Evolutionary conservation across 2,113 vertebrate species (phyloP).

Genomic region (Elanus axillaris): DNA sequence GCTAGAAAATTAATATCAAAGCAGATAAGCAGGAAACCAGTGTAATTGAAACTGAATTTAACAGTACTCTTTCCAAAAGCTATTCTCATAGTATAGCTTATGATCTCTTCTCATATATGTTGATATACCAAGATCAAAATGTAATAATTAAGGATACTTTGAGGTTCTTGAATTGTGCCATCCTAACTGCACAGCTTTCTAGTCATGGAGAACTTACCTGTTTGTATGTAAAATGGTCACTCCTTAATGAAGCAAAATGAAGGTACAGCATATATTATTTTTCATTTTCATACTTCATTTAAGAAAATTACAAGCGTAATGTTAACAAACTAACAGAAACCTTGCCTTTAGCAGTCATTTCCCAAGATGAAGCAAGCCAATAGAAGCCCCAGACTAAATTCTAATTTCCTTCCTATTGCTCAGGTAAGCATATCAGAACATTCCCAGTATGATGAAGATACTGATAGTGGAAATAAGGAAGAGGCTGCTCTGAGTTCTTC

Average conservation of each 20-base stretch:
- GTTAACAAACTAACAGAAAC: not conserved
- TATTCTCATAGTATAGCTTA: not conserved
- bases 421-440: not conserved
- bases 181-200: not conserved
- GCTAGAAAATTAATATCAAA: not conserved
- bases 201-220: not conserved
- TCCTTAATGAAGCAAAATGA: not conserved
- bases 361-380: not conserved
- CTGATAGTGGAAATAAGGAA: not conserved
- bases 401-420: not conserved
- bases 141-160: not conserved
- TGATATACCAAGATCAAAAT: not conserved
- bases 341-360: not conserved
- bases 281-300: not conserved
- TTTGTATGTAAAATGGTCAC: not conserved
- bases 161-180: not conserved
- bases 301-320: not conserved
- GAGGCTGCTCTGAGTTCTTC: not conserved
- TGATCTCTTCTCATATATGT: fast-evolving
- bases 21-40: not conserved
- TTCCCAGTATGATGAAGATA: not conserved
- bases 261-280: not conserved
- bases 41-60: not conserved
- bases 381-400: not conserved
- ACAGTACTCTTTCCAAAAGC: not conserved